phyloP scores from a whole-genome alignment of 2,888 invertebrate genomes.

The Meghimatium bilineatum region DNA sequence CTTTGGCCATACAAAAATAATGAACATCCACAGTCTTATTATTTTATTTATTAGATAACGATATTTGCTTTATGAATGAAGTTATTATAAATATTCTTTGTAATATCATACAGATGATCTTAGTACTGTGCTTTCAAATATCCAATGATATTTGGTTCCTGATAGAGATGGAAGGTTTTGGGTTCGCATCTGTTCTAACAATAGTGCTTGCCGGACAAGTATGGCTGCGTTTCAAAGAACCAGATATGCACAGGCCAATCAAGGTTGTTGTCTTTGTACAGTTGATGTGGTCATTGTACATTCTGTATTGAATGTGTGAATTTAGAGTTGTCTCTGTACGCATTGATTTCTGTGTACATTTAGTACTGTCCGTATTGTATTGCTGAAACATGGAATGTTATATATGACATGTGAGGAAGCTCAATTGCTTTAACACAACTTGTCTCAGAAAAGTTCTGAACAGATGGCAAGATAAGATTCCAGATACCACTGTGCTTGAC shows the following conservation, averaged over 20 bases:
- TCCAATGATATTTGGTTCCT: conserved; percentile 71
- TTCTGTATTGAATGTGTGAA: not conserved
- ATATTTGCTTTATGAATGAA: no score
- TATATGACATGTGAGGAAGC: no score
- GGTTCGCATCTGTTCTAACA: conserved; percentile 68
- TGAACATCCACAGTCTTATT: no score
- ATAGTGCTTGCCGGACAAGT: conserved; percentile 72
- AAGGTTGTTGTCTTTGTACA: conserved; percentile 75
- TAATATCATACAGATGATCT: conserved; percentile 55
- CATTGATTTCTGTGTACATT: not conserved
- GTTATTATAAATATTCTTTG: no score
- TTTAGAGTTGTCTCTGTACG: not conserved
- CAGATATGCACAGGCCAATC: conserved; percentile 88
- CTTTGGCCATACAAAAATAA: no score
- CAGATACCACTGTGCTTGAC: no score
- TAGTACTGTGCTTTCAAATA: conserved; percentile 62
- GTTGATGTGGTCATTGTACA: not conserved
- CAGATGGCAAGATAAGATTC: no score
- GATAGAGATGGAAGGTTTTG: conserved; percentile 74
- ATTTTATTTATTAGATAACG: no score
- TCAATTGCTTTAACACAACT: no score
- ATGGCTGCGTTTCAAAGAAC: conserved; percentile 88
- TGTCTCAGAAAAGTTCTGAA: no score
- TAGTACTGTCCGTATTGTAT: no score
- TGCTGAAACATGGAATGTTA: no score